These are phyloP conservation scores for Zoanthus gigantus DNA, from an alignment of 92 coral and sea anemone species.

Conservation along the genomic window DNA sequence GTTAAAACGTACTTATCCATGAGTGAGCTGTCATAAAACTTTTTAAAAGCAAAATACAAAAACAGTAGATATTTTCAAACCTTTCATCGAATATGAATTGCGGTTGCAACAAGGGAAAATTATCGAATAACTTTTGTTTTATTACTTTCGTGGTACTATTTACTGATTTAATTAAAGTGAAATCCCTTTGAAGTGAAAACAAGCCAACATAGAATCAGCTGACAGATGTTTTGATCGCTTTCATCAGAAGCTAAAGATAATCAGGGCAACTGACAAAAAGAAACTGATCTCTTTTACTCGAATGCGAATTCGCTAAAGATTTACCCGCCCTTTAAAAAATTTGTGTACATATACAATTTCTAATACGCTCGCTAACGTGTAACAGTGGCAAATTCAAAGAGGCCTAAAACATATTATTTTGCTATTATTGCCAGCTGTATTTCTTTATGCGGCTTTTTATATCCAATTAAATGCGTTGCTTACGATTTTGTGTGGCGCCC, in stretches of 20 bases:
- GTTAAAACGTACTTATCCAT: no score
- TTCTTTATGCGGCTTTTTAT: background rate
- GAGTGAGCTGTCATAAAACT: no score
- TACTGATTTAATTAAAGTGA: background rate
- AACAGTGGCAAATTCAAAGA: background rate
- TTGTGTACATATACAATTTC: constrained; percentile 21
- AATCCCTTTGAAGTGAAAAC: background rate
- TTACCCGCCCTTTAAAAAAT: constrained; percentile 51
- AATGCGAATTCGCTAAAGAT: constrained; percentile 26
- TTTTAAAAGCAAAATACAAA: background rate
- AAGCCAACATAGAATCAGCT: background rate
- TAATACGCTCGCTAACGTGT: background rate
- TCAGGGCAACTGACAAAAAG: background rate
- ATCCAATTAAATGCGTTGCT: constrained; percentile 16
- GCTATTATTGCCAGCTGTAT: background rate
- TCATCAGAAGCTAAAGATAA: background rate
- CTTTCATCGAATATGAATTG: background rate
- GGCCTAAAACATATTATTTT: background rate
- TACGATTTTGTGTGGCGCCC: constrained; percentile 8
- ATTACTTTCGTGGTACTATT: background rate
- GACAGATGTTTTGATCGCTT: constrained; percentile 14
- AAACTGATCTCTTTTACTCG: constrained; percentile 37
- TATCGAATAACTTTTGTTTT: background rate
- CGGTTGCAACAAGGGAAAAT: background rate
- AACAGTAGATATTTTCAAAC: background rate